Evolutionary conservation across 2,888 invertebrate species (phyloP), one percentile per base, ranked within the genome.

Genomic region (Drosophila helvetica): DNA sequence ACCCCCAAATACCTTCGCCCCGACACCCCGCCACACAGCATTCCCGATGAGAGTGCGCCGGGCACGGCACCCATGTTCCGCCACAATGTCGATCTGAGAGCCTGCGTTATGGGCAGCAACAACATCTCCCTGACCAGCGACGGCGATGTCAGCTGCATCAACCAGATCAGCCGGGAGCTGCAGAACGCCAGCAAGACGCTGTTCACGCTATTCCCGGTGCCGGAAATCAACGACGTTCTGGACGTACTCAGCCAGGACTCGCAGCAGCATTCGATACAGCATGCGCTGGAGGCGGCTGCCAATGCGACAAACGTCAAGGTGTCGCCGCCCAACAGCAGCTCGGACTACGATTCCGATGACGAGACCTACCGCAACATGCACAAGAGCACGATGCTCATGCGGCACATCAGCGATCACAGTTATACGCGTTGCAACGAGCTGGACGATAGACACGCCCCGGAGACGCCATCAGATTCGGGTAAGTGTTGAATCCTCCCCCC

Each of bases 401-500:
- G 74, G 17, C 83, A 84, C 79, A 74, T 83, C 76, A 91, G 91
- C 78, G 96, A 93, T 93, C 96, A 93, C 93, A 96, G 94, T 92
- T 96, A 96, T 78, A 94, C 95, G 77, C 94, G 94, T 77, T 94
- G 94, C 86, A 93, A 93, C 79, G 93, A 92, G 75, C 80, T 57
- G 77, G 63, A 93, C 93, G 90, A 95, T 74, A 95, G 95, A 84
- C 94, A 96, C 57, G 96, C 96, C 80, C 94, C 96, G 27, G 96
- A 96, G 90, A 97, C 97, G 78, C 97, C 97, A 62, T 97, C 97
- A 47, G 97, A 97, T 94, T 97, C 97, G 75, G 97, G 97, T 95
- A 93, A 95, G 95, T 91, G 22, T 42, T 46, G 10, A 27, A 0
- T 1, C 25, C 25, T 4, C 2, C 27, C 22, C 8, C 3, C 2